phyloP scores from a whole-genome alignment of 2,113 vertebrate species.

The Herpetotheres cachinnans region DNA sequence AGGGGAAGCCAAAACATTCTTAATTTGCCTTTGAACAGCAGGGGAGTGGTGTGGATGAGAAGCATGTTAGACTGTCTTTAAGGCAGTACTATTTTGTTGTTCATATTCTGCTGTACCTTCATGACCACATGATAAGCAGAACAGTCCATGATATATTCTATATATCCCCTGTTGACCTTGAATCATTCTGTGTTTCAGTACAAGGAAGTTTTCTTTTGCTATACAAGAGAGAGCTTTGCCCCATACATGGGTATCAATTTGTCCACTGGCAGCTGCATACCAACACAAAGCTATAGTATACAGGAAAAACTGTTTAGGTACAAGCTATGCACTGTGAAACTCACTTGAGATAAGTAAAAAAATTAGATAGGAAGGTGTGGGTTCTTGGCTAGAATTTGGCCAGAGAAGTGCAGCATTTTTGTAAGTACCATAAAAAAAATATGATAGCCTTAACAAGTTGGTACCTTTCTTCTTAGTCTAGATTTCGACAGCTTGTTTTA shows the following conservation, averaged over 20 bases:
- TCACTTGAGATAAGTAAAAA: neutral
- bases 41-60: neutral
- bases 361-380: neutral
- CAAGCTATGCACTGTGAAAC: neutral
- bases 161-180: neutral
- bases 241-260: neutral
- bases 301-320: neutral
- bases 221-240: neutral
- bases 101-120: neutral
- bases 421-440: neutral
- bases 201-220: neutral
- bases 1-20: neutral
- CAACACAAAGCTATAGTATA: neutral
- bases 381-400: neutral
- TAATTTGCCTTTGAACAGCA: neutral
- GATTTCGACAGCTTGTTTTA: neutral
- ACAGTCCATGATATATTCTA: neutral
- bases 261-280: neutral
- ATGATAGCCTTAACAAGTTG: neutral
- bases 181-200: neutral
- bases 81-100: neutral
- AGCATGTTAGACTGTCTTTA: neutral
- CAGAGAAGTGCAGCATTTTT: neutral
- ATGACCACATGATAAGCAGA: neutral
- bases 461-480: neutral